phyloP scores from a whole-genome alignment of 2,888 invertebrate genomes.

The Apamea epomidion region DNA sequence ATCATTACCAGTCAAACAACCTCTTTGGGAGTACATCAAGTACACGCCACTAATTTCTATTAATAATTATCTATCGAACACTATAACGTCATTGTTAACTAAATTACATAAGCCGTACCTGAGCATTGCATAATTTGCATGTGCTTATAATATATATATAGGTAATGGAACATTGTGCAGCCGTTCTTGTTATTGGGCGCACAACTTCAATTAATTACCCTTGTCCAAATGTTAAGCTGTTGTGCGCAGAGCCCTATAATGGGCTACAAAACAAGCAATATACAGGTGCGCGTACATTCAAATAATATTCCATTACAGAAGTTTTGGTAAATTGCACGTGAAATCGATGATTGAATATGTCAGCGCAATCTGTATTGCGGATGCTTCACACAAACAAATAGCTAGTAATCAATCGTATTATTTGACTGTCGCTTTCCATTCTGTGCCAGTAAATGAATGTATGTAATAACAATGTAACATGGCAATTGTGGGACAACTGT shows the following conservation, averaged over 20 bases:
- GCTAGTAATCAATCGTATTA: constrained; percentile 82
- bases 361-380: constrained; percentile 76
- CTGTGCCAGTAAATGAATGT: constrained; percentile 69
- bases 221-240: constrained; percentile 80
- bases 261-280: constrained; percentile 56
- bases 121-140: constrained; percentile 63
- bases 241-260: constrained; percentile 71
- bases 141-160: constrained; percentile 6
- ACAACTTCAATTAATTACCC: constrained; percentile 81
- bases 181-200: constrained; percentile 68
- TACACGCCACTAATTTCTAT: constrained; percentile 71
- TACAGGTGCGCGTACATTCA: constrained; percentile 59
- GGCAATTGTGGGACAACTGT: constrained; percentile 61
- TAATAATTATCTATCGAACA: constrained; percentile 64
- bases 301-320: constrained; percentile 67
- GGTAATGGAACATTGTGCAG: constrained; percentile 54
- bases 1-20: constrained; percentile 58
- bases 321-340: constrained; percentile 77
- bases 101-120: constrained; percentile 62
- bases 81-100: constrained; percentile 62
- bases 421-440: constrained; percentile 73
- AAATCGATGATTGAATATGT: constrained; percentile 82
- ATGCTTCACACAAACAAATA: constrained; percentile 80
- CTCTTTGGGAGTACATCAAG: constrained; percentile 66
- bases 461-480: constrained; percentile 68